Conservation (phyloP, 1,140 invertebrate genomes). For the Caenorhabditis remanei region DNA sequence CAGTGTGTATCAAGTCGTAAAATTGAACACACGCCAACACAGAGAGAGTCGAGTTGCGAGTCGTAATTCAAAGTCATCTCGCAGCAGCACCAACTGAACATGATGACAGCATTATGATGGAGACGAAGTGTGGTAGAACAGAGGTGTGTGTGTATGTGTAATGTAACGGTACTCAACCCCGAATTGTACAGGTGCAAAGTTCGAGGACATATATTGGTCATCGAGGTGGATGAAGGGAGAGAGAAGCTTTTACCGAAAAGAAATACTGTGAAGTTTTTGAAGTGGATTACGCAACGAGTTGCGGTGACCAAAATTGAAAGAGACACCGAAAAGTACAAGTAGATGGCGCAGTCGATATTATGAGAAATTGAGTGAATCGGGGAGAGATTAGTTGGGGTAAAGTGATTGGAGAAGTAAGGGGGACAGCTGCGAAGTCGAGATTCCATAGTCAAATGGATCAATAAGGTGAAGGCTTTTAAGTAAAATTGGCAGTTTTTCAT, state of each 20-base stretch:
- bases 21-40: constrained; percentile 44
- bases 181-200: constrained; percentile 44
- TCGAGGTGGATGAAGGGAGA: not conserved
- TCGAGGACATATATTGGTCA: constrained; percentile 28
- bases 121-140: not conserved
- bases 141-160: not conserved
- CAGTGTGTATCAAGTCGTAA: constrained; percentile 56
- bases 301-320: constrained; percentile 17
- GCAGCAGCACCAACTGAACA: constrained; percentile 20
- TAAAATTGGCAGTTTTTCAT: too few relatives aligned
- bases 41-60: not conserved
- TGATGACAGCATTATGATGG: constrained; percentile 52
- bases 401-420: not conserved
- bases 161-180: not conserved
- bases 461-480: too few relatives aligned
- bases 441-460: too few relatives aligned
- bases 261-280: constrained; percentile 20
- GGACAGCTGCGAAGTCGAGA: not conserved
- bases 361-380: not conserved
- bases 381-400: not conserved
- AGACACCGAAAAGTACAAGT: constrained; percentile 25
- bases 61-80: constrained; percentile 55
- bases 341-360: not conserved
- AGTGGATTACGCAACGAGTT: constrained; percentile 49
- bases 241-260: not conserved